Conservation (phyloP, 2,113 vertebrate species). For the Eira barbara region DNA sequence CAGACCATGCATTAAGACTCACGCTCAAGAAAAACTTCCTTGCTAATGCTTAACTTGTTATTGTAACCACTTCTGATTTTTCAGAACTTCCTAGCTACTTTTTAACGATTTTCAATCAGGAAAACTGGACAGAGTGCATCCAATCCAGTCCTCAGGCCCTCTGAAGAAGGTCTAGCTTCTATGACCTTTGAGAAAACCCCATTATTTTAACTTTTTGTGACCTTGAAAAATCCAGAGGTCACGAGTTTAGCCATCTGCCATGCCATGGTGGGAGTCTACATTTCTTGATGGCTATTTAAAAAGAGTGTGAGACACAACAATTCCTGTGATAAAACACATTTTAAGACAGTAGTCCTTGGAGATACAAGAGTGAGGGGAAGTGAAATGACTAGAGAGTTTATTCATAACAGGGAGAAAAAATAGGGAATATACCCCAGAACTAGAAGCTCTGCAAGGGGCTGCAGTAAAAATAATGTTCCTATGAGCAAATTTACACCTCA, state of each 20-base stretch:
- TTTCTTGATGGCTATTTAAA: not conserved
- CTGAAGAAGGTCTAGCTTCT: not conserved
- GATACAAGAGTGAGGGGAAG: not conserved
- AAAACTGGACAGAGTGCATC: constrained; percentile 1
- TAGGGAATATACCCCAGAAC: not conserved
- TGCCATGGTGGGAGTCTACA: not conserved
- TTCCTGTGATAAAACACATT: not conserved
- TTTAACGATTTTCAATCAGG: constrained; percentile 65
- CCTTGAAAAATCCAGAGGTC: constrained; percentile 55
- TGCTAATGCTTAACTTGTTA: constrained; percentile 66
- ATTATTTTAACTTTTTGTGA: constrained; percentile 39
- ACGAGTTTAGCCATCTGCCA: not conserved
- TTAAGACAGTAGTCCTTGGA: not conserved
- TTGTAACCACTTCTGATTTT: constrained; percentile 25
- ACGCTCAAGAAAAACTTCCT: constrained; percentile 7
- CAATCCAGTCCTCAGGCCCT: not conserved
- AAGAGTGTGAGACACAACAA: not conserved
- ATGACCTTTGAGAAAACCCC: not conserved
- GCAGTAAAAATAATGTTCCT: constrained; percentile 7
- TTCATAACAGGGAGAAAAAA: not conserved
- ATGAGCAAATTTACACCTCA: constrained; percentile 52
- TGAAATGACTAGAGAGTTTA: not conserved
- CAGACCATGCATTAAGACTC: not conserved
- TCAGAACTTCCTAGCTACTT: constrained; percentile 62
- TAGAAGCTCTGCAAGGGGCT: constrained; percentile 29